phyloP scores from a whole-genome alignment of 1,140 invertebrate genomes.

The Calephelis virginiensis region DNA sequence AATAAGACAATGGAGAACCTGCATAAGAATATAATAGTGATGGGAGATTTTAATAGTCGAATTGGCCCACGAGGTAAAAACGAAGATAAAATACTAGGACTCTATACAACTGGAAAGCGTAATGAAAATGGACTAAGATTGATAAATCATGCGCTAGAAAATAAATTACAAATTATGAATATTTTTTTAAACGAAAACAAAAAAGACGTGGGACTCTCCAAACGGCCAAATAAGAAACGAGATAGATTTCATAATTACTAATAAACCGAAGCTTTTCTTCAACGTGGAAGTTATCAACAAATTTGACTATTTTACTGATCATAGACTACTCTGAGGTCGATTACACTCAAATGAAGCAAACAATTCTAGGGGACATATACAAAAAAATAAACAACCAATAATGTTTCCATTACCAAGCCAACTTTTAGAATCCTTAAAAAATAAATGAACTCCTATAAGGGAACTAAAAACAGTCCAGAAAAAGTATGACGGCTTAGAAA shows the following conservation, averaged over 20 bases:
- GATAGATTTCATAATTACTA: constrained; percentile 42
- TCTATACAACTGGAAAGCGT: constrained; percentile 31
- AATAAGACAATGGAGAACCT: constrained; percentile 25
- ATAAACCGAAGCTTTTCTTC: constrained; percentile 37
- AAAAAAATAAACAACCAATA: constrained; percentile 20
- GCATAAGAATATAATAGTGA: constrained; percentile 30
- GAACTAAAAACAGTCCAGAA: constrained; percentile 21
- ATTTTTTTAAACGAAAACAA: constrained; percentile 32
- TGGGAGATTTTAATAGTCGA: constrained; percentile 41
- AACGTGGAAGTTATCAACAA: constrained; percentile 34
- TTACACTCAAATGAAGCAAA: constrained; percentile 26
- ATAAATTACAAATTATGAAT: constrained; percentile 38
- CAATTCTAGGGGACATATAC: constrained; percentile 26
- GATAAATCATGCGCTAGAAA: constrained; percentile 32
- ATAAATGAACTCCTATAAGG: constrained; percentile 16
- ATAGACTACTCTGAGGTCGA: constrained; percentile 38
- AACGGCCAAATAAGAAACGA: constrained; percentile 38
- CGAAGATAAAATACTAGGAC: constrained; percentile 35
- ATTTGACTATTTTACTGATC: constrained; percentile 39
- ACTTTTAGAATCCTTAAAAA: constrained; percentile 26
- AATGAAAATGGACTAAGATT: constrained; percentile 38
- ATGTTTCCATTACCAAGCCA: constrained; percentile 20
- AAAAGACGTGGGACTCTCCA: constrained; percentile 38
- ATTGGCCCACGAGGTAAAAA: constrained; percentile 26
- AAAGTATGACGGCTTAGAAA: constrained; percentile 32